phyloP scores from a whole-genome alignment of 2,797 vertebrate species.

The Myotis vivesi region DNA sequence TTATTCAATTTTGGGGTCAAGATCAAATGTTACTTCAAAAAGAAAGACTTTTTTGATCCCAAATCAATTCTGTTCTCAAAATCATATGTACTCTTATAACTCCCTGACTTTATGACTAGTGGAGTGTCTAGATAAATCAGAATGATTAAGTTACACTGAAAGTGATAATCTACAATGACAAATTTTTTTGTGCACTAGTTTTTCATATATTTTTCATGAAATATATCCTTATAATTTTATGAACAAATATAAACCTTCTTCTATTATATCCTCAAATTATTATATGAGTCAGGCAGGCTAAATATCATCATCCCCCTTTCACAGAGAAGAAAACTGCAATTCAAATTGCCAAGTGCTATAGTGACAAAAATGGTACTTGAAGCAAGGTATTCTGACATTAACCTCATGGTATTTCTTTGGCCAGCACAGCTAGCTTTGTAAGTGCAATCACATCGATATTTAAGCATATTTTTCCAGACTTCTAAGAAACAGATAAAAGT shows the following conservation, averaged over 20 bases:
- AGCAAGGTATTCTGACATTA: background rate
- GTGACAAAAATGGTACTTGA: background rate
- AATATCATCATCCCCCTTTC: background rate
- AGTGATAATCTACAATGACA: background rate
- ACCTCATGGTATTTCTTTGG: background rate
- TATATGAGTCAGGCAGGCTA: background rate
- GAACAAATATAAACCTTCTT: background rate
- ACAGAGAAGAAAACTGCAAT: background rate
- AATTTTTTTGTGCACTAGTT: background rate
- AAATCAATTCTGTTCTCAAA: background rate
- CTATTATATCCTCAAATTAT: background rate
- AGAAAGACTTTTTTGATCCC: background rate
- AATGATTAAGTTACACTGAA: background rate
- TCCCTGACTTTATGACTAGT: background rate
- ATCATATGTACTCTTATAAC: background rate
- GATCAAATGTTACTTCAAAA: background rate
- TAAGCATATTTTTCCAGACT: background rate
- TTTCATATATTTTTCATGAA: background rate
- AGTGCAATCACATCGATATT: background rate
- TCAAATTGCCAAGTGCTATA: background rate
- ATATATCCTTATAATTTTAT: background rate
- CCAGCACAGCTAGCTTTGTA: background rate
- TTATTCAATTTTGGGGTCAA: background rate
- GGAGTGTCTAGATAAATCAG: background rate
- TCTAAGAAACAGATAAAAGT: background rate